Base-by-base conservation (phyloP, 2,888 invertebrate genomes). In the Imbricaverruca yamaguchii region DNA sequence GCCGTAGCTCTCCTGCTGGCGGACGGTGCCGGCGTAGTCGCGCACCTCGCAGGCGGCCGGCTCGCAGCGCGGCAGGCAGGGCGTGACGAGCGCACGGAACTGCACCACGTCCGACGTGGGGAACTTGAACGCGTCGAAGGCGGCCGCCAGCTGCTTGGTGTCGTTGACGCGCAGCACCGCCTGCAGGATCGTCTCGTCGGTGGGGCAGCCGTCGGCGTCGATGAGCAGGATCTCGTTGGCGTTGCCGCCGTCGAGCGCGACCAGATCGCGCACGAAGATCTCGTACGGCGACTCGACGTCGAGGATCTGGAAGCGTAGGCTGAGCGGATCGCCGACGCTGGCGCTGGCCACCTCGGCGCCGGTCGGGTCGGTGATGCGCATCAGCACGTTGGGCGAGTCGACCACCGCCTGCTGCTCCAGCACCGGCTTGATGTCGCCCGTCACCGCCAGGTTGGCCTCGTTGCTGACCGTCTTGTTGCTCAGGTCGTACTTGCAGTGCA, bases 71-170 rank as follows among this genome's bases (percentile, higher is more conserved):
- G 96, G 96, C 92, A 97, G 93, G 87, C 96, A 96, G 0, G 96
- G 96, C 7, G 96, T 96, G 67, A 97, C 96, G 86, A 96, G 88
- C 21, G 96, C 96, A 83, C 96, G 92, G 92, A 97, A 97, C 87
- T 96, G 96, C 2, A 97, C 96, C 79, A 95, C 93, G 87, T 96
- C 96, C n/a, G 95, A 95, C 80, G 95, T 95, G 77, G 96, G 96
- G 90, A 97, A 97, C 88, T 97, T 96, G 91, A 97, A 97, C 65
- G 96, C 96, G 87, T 96, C 96, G 89, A 97, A 96, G 88, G 94
- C 93, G 81, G 96, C 95, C 83, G 95, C 89, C 83, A 96, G 89
- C 85, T 94, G 91, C 92, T 94, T 91, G 80, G 85, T 85, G 82
- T 91, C 89, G 74, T 91, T 90, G 69, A 94, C 93, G 88, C 95